phyloP scores from a whole-genome alignment of 2,797 vertebrate species.

The Alca torda region DNA sequence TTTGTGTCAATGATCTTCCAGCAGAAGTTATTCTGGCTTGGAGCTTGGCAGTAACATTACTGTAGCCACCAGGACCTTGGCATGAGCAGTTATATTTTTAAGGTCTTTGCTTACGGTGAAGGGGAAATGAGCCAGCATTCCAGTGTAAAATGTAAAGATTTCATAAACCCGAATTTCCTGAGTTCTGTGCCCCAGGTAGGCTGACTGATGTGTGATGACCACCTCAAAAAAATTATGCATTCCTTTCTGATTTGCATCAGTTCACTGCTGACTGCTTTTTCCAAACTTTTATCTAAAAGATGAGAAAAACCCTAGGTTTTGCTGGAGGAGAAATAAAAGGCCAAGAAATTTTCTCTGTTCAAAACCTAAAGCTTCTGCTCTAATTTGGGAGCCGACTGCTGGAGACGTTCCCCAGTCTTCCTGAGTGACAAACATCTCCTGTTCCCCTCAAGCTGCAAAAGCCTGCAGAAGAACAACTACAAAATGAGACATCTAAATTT shows the following conservation, averaged over 20 bases:
- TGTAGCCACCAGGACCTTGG: not conserved
- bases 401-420: not conserved
- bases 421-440: not conserved
- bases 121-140: not conserved
- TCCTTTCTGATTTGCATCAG: slow-evolving; percentile 48
- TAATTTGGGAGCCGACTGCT: not conserved
- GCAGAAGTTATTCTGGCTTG: not conserved
- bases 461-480: not conserved
- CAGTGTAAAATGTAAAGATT: not conserved
- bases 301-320: slow-evolving; percentile 11
- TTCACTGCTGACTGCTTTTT: slow-evolving; percentile 57
- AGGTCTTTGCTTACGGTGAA: not conserved
- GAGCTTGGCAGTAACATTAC: not conserved
- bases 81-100: not conserved
- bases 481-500: not conserved
- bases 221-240: slow-evolving; percentile 39
- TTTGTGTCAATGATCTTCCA: not conserved
- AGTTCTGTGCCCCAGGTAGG: not conserved
- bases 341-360: not conserved
- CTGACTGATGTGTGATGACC: slow-evolving; percentile 28
- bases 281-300: slow-evolving; percentile 40
- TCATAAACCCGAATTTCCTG: not conserved
- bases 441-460: not conserved
- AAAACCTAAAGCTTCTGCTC: not conserved
- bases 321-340: not conserved